A percentile compares a stretch with the other conserved stretches of the same genome.
phyloP scores from a whole-genome alignment of 2,113 vertebrate species.

The Mesocricetus auratus region DNA sequence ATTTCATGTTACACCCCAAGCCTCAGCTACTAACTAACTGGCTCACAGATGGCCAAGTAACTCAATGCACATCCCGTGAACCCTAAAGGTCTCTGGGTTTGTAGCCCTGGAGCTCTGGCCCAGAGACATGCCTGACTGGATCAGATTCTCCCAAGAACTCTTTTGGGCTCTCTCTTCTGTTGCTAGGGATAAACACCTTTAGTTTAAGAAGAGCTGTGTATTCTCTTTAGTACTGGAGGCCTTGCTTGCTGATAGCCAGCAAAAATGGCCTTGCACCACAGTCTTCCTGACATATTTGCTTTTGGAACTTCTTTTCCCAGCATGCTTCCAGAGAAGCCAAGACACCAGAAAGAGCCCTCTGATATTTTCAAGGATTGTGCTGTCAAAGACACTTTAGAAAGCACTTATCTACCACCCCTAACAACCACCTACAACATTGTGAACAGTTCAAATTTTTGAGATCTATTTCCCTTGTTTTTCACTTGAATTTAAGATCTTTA shows the following conservation, averaged over 20 bases:
- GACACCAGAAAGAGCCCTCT: not conserved
- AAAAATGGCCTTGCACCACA: not conserved
- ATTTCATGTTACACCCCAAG: not conserved
- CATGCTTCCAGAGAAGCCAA: not conserved
- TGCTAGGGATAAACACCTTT: not conserved
- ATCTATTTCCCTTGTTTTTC: conserved; percentile 55
- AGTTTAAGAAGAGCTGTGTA: not conserved
- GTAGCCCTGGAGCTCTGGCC: not conserved
- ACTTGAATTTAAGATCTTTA: conserved; percentile 49
- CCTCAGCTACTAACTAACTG: not conserved
- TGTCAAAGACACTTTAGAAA: not conserved
- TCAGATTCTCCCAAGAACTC: not conserved
- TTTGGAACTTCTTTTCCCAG: not conserved
- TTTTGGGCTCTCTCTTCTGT: not conserved
- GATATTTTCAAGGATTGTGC: not conserved
- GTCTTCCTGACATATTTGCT: not conserved
- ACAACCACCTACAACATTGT: not conserved
- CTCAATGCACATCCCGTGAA: not conserved
- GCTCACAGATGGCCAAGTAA: not conserved
- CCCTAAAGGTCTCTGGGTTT: not conserved
- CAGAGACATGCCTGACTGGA: not conserved
- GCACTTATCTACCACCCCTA: not conserved
- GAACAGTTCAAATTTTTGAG: conserved; percentile 38
- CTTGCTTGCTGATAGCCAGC: not conserved
- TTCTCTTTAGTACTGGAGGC: not conserved